Base-by-base conservation (phyloP, 2,797 vertebrate genomes). In the Synaphobranchus kaupii region DNA sequence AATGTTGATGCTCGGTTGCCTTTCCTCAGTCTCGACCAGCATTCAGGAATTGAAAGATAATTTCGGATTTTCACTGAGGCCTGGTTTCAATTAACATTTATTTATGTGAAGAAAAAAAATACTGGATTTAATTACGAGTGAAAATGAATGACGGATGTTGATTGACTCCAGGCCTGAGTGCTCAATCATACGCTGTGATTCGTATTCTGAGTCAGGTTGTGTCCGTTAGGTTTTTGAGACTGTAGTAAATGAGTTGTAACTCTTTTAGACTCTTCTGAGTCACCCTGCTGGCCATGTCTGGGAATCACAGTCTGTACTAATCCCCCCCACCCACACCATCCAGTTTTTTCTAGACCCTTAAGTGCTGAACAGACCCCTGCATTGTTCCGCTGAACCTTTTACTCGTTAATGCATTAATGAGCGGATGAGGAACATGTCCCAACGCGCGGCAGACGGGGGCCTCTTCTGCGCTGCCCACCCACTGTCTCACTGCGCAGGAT, bases 401-500 rank as follows among this genome's bases (percentile, higher is more conserved):
- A 86, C 85, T 88, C 88, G 73, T 89, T 89, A 91, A 84, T 87
- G 90, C 89, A 84, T 92, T 91, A 90, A 92, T 84, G 90, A 91
- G 84, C 89, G 92, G 92, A 93, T 92, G 89, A 84, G 86, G 84
- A 9, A 31, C 86, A 84, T 50, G 73, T 93, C 90, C 92, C 87
- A 88, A 78, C 84, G 86, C 91, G 91, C 66, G 28, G 50, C 15
- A 28, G 71, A 54, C 31, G 15, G 87, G 86, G 87, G 88, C 81
- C 73, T 84, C 88, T 85, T 54, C 71, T 44, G 82, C 81, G 47
- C 50, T 28, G 76, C 84, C 90, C 89, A 86, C 92, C 89, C 84
- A 87, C 88, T 87, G 85, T 87, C 92, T n/a, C 80, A 50, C 87
- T 87, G 92, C 92, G 91, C 94, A 95, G 94, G 94, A 95, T 93